These are phyloP conservation scores for Ectobius pallidus DNA, from an alignment of 2,888 invertebrate genomes.

Conservation along the genomic window DNA sequence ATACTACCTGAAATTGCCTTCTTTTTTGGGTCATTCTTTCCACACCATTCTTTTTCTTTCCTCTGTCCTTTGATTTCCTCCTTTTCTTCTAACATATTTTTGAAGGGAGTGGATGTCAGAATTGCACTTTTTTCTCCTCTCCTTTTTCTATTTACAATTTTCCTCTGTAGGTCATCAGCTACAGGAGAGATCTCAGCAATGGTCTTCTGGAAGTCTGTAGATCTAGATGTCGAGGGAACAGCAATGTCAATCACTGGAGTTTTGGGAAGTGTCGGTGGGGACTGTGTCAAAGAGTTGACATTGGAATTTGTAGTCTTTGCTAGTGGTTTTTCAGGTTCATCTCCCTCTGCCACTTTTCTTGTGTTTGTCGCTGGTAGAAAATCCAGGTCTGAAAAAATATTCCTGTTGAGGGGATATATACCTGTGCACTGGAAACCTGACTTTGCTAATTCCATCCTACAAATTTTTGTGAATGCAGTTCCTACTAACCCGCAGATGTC, in stretches of 20 bases:
- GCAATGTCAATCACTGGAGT: neutral
- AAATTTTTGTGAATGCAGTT: conserved; percentile 16
- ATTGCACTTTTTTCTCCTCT: conserved; percentile 16
- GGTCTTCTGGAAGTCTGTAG: neutral
- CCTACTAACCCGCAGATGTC: conserved; percentile 9
- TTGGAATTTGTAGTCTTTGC: neutral
- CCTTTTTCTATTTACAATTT: neutral
- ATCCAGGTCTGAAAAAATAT: conserved; percentile 6
- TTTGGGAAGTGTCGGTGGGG: neutral
- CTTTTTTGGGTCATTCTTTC: neutral
- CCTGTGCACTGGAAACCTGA: neutral
- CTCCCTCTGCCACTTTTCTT: neutral
- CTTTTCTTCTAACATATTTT: conserved; percentile 11
- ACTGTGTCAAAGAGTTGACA: neutral
- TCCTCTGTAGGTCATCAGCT: conserved; percentile 15
- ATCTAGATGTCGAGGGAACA: neutral
- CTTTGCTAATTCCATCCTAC: conserved; percentile 1
- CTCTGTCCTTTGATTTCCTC: neutral
- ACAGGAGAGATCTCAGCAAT: neutral
- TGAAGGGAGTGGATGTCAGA: conserved; percentile 3
- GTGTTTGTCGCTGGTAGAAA: neutral
- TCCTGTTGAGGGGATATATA: neutral
- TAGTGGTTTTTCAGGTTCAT: neutral
- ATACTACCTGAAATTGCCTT: neutral
- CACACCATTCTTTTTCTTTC: neutral